phyloP scores from a whole-genome alignment of 1,140 invertebrate genomes.

The Drosophila murphyi region DNA sequence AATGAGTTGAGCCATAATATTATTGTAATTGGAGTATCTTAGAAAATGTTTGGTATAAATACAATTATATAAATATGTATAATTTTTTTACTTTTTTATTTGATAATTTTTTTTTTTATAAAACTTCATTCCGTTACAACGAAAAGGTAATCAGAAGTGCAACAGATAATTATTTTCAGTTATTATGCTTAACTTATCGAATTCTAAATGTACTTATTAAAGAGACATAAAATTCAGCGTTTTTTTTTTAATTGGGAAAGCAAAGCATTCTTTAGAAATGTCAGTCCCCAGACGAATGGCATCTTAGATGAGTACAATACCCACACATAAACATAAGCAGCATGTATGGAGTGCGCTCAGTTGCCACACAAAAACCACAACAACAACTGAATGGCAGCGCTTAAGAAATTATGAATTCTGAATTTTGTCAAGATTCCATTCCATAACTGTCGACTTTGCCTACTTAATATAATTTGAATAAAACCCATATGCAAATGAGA shows the following conservation, averaged over 20 bases:
- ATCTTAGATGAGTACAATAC: neutral
- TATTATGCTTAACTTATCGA: too few species aligned
- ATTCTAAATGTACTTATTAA: too few species aligned
- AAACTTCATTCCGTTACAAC: too few species aligned
- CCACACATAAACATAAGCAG: neutral
- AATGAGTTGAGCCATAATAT: constrained; percentile 5
- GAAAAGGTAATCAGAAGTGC: too few species aligned
- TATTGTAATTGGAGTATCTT: neutral
- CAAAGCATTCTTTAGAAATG: neutral
- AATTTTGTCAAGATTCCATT: constrained; percentile 42
- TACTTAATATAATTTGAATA: constrained; percentile 70
- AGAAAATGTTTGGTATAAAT: neutral
- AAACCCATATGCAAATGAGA: constrained; percentile 65
- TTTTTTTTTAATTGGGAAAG: neutral
- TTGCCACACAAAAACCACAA: constrained; percentile 5
- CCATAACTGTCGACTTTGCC: constrained; percentile 47
- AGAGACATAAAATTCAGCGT: too few species aligned
- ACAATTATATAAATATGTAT: neutral
- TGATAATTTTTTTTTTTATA: too few species aligned
- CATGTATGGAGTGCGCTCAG: constrained; percentile 15
- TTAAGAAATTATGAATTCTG: constrained; percentile 45
- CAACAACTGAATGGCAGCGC: constrained; percentile 9
- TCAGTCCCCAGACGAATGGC: neutral
- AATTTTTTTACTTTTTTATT: too few species aligned
- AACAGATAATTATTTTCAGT: too few species aligned